Base-by-base conservation (phyloP, 1,140 invertebrate species). In the Phymorhynchus buccinoides region DNA sequence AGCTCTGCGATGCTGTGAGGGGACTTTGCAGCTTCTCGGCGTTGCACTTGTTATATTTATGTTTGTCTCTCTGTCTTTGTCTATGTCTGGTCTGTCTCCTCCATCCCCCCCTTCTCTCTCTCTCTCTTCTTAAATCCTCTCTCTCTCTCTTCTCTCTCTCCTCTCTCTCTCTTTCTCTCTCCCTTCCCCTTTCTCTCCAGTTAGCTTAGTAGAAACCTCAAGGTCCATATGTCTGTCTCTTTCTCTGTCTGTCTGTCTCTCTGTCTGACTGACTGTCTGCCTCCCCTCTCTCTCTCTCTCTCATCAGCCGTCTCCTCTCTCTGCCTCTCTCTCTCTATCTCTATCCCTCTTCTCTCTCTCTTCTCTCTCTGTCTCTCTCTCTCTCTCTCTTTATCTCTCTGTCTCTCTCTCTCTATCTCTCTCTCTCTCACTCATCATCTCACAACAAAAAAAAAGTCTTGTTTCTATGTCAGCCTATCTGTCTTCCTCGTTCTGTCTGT, bases 251-350 rank as follows among this genome's bases (percentile, higher is more conserved):
- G 48, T 52, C 48, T 14, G 48, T 52, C 12, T 52, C 12, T 52
- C 48, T 14, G 48, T 52, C 48, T 52, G 32, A n/a, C 75, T 52
- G 32, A n/a, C n/a, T n/a, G n/a, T n/a, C n/a, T n/a, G n/a, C n/a
- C n/a, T n/a, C n/a, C n/a, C 27, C 78, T 48, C 52, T 37, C 37
- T 48, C 56, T 41, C 78, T 37, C 80, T 27, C 78, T 52, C 78
- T n/a, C 48, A n/a, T 48, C 52, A 75, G n/a, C n/a, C n/a, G n/a
- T n/a, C n/a, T n/a, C n/a, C n/a, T 27, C 14, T 41, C 78, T 66
- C 44, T 27, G 75, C 39, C 27, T 7, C 27, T 35, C 75, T 80
- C 75, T 27, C 44, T 16, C 77, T 66, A 18, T 4, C 0, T 18
- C 4, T 66, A 22, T 32, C 32, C 35, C 27, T 22, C 27, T 16